phyloP scores from a whole-genome alignment of 2,888 invertebrate species.

The Cryptocephalus moraei region DNA sequence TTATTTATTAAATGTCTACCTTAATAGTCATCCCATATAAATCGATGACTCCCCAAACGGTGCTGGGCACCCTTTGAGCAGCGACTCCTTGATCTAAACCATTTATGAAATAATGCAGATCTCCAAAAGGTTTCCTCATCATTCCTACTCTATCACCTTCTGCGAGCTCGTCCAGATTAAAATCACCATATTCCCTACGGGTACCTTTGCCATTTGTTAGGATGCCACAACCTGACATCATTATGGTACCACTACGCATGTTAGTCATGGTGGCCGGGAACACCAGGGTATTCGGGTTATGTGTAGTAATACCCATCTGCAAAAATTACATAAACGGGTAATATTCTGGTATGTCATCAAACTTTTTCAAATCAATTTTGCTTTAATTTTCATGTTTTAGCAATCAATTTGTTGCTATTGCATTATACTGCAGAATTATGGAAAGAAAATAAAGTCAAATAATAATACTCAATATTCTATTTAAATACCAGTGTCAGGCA shows the following conservation, averaged over 20 bases:
- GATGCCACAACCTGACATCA: constrained; percentile 97
- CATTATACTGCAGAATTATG: too few relatives aligned
- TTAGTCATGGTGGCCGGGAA: constrained; percentile 98
- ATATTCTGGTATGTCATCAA: too few relatives aligned
- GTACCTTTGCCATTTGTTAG: constrained; percentile 94
- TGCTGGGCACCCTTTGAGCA: constrained; percentile 65
- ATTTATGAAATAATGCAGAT: constrained; percentile 88
- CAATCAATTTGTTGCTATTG: too few relatives aligned
- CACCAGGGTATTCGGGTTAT: constrained; percentile 79
- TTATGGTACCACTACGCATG: constrained; percentile 82
- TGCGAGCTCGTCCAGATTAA: constrained; percentile 87
- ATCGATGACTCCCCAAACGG: constrained; percentile 91
- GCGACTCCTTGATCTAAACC: constrained; percentile 89
- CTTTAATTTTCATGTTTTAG: too few relatives aligned
- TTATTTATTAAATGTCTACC: constrained; percentile 29
- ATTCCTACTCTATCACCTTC: constrained; percentile 89
- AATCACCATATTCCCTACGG: constrained; percentile 83
- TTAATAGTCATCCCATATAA: constrained; percentile 91
- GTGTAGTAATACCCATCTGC: constrained; percentile 86
- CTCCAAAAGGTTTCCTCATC: constrained; percentile 74
- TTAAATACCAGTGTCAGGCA: too few relatives aligned
- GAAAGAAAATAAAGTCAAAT: too few relatives aligned
- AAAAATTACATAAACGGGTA: constrained; percentile 3
- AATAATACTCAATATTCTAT: too few relatives aligned
- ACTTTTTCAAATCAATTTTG: too few relatives aligned